phyloP scores from a whole-genome alignment of 2,888 invertebrate genomes.

The Meganola albula region DNA sequence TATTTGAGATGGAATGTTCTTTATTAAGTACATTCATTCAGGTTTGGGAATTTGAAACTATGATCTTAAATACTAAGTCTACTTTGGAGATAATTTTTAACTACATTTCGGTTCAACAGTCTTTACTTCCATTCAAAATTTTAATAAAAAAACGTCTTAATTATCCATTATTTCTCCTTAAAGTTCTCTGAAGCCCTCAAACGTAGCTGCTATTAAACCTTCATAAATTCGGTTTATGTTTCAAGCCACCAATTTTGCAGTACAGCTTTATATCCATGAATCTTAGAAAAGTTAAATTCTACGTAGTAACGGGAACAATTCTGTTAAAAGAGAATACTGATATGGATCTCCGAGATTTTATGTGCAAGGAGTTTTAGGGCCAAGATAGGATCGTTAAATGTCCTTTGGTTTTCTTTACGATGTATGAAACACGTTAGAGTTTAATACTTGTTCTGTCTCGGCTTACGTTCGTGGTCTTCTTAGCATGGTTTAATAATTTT shows the following conservation, averaged over 20 bases:
- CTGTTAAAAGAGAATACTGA: slow-evolving; percentile 32
- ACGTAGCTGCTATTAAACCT: slow-evolving; percentile 20
- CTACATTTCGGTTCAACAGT: background rate
- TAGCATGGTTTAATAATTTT: too few species aligned
- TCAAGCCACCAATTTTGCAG: slow-evolving; percentile 23
- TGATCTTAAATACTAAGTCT: too few species aligned
- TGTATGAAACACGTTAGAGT: slow-evolving; percentile 22
- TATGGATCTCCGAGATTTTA: slow-evolving; percentile 33
- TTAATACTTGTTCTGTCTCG: too few species aligned
- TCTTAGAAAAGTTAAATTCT: slow-evolving; percentile 25
- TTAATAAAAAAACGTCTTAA: slow-evolving; percentile 12
- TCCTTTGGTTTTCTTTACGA: slow-evolving; percentile 39
- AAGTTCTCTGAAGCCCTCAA: slow-evolving; percentile 15
- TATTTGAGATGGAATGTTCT: too few species aligned
- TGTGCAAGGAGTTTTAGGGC: slow-evolving; percentile 32
- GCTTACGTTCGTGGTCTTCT: too few species aligned
- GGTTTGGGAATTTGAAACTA: too few species aligned
- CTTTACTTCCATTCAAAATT: background rate
- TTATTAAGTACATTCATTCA: too few species aligned
- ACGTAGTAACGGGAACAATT: slow-evolving; percentile 31
- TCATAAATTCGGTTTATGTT: slow-evolving; percentile 21
- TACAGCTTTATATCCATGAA: slow-evolving; percentile 17
- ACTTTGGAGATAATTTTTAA: background rate
- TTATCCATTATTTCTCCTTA: slow-evolving; percentile 15
- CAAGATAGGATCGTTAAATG: slow-evolving; percentile 36